Base-by-base conservation (phyloP, 2,797 vertebrate genomes). In the Pelobates cultripes region DNA sequence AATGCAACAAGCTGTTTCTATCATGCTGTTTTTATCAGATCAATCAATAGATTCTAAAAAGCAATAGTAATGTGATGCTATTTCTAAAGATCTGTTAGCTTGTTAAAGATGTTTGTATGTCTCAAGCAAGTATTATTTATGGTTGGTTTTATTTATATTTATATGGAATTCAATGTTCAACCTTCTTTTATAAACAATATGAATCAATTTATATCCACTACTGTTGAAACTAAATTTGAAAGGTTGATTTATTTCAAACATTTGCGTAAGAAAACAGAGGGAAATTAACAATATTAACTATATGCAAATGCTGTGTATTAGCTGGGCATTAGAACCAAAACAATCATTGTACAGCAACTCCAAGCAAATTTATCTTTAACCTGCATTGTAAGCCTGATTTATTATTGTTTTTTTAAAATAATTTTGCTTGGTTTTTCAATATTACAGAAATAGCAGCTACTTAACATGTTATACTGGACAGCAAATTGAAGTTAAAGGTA, bases 31-130 rank as follows among this genome's bases (percentile, higher is more conserved):
- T 81, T 81, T 41, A 40, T 51, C 42, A 63, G 73, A 74, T 75
- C 78, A 74, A 80, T 80, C 41, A 55, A 77, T 68, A 47, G 13
- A n/a, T 69, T 75, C 72, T 69, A 80, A 73, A 76, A 76, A 61
- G 44, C 43, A 76, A 17, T 64, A 69, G 79, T 60, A 69, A 74
- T 69, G 41, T 74, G 51, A 81, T 70, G 68, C 43, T 7, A 70
- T 70, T 70, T 70, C 43, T 44, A 45, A 70, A 70, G 68, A 70
- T 70, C 45, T 45, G 68, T 41, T 74, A 70, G 17, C 75, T 81
- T 75, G 42, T 70, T 70, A 53, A 81, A 76, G 70, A 51, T 40
- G 14, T 63, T 76, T 6, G 17, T 76, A 66, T 13, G 40, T 7
- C 68, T 70, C 5, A n/a, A 70, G 66, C 12, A 68, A 12, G 66